phyloP scores from a whole-genome alignment of 2,888 invertebrate species.

The Petrolisthes manimaculis region DNA sequence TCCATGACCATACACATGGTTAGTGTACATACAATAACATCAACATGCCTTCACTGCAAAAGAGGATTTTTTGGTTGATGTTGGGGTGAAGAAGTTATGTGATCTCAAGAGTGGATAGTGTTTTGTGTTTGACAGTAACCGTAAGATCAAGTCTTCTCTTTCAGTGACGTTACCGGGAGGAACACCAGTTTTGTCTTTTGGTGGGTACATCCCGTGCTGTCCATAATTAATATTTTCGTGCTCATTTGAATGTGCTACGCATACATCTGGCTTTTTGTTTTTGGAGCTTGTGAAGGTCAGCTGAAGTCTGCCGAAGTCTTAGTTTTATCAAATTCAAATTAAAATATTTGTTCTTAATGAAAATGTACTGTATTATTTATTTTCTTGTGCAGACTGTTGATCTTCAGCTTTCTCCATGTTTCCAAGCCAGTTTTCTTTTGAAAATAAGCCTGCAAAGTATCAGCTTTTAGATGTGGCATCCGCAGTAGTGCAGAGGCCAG shows the following conservation, averaged over 20 bases:
- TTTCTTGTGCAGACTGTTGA: not conserved
- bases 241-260: slow-evolving; percentile 34
- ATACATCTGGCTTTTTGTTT: slow-evolving; percentile 9
- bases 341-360: too few relatives aligned
- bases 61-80: too few relatives aligned
- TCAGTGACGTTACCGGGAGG: slow-evolving; percentile 60
- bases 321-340: not conserved
- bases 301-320: not conserved
- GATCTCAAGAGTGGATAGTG: too few relatives aligned
- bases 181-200: slow-evolving; percentile 59
- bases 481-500: slow-evolving; percentile 37
- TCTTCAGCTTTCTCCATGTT: slow-evolving; percentile 24
- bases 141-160: slow-evolving; percentile 53
- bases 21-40: not conserved
- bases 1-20: slow-evolving; percentile 13
- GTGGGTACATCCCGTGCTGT: slow-evolving; percentile 56
- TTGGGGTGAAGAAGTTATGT: too few relatives aligned
- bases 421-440: slow-evolving; percentile 20
- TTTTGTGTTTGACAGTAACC: slow-evolving; percentile 33
- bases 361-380: not conserved
- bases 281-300: slow-evolving; percentile 24
- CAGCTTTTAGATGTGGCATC: slow-evolving; percentile 43
- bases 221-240: slow-evolving; percentile 18
- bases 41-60: too few relatives aligned
- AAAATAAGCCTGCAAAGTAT: slow-evolving; percentile 25